Evolutionary conservation across 2,888 invertebrate genomes (phyloP).

Genomic region (Apamea crenata): DNA sequence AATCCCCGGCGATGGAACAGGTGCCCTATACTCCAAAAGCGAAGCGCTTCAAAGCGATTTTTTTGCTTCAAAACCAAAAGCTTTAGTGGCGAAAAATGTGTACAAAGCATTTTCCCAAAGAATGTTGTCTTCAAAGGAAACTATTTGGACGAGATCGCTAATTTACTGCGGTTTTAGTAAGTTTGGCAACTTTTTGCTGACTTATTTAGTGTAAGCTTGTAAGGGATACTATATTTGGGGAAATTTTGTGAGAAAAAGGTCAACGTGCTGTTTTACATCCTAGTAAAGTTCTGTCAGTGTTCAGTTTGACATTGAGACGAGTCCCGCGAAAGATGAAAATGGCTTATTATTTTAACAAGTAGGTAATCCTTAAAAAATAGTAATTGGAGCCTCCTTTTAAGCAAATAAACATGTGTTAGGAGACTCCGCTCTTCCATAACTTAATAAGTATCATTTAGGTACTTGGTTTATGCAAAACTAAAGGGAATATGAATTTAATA

Average conservation of each 20-base stretch:
- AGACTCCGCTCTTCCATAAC: no score
- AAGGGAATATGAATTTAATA: no score
- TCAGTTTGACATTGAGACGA: no score
- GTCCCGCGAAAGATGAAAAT: no score
- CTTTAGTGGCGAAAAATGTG: slow-evolving; percentile 16
- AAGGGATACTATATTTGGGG: background rate
- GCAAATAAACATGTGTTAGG: no score
- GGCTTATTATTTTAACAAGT: no score
- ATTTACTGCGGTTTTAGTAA: slow-evolving; percentile 14
- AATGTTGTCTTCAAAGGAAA: slow-evolving; percentile 21
- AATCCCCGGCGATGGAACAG: background rate
- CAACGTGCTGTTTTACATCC: background rate
- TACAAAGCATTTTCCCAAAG: slow-evolving; percentile 27
- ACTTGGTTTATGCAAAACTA: no score
- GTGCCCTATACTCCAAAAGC: background rate
- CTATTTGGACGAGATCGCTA: slow-evolving; percentile 16
- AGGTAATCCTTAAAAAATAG: no score
- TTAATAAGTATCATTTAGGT: no score
- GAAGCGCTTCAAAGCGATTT: slow-evolving; percentile 21
- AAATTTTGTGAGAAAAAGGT: background rate
- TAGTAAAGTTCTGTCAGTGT: no score
- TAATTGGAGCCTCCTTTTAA: no score
- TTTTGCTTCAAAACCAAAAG: slow-evolving; percentile 4
- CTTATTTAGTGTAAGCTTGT: background rate
- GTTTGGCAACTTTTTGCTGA: background rate